A percentile compares a stretch with the other conserved stretches of the same genome.
Evolutionary conservation across 1,140 invertebrate species (phyloP).

Genomic region (Zaprionus nigranus): DNA sequence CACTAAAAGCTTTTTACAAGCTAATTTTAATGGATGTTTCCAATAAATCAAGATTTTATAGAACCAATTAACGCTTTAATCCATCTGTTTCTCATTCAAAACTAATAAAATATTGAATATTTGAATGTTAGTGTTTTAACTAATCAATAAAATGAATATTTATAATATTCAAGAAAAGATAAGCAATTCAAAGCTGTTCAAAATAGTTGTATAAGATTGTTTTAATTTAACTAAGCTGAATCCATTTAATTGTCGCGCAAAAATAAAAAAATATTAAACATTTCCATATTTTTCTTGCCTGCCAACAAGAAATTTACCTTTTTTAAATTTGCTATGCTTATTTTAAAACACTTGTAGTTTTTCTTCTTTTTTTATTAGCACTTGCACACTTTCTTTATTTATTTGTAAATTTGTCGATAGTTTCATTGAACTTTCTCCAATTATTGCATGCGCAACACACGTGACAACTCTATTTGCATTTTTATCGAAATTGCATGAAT

Average conservation of each 20-base stretch:
- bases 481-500: not conserved
- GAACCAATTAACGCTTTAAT: too few species aligned
- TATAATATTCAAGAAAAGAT: too few species aligned
- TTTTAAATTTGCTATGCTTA: not conserved
- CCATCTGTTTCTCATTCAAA: too few species aligned
- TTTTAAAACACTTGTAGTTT: not conserved
- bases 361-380: not conserved
- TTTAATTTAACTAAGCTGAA: too few species aligned
- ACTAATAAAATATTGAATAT: not conserved
- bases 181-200: too few species aligned
- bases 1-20: too few species aligned
- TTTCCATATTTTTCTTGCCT: not conserved
- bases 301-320: slow-evolving; percentile 4
- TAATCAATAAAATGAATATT: too few species aligned
- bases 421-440: not conserved
- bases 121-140: too few species aligned
- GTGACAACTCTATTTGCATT: slow-evolving; percentile 1
- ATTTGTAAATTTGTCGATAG: not conserved
- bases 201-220: too few species aligned
- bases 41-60: too few species aligned
- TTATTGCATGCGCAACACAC: not conserved
- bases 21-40: too few species aligned
- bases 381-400: not conserved
- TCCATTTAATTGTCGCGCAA: too few species aligned
- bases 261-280: not conserved